These are phyloP conservation scores for Celastrina argiolus DNA, from an alignment of 2,888 invertebrate species.

Conservation along the genomic window DNA sequence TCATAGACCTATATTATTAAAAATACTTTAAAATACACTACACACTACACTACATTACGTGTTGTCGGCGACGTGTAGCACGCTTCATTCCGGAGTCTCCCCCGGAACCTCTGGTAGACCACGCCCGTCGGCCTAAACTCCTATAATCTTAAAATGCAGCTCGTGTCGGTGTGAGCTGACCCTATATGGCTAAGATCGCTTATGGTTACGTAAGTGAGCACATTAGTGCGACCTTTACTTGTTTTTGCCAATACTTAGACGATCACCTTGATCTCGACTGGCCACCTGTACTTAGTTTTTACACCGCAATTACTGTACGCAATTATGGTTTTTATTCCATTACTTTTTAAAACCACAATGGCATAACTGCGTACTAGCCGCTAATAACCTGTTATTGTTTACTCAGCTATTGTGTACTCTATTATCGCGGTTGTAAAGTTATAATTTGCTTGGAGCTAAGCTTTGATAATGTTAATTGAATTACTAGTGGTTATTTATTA, in stretches of 20 bases:
- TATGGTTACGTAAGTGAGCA: neutral
- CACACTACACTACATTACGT: no score
- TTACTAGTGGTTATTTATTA: neutral
- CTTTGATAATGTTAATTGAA: slow-evolving; percentile 8
- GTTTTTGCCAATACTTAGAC: slow-evolving; percentile 21
- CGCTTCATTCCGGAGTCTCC: no score
- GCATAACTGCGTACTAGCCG: neutral
- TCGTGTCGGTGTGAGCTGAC: no score
- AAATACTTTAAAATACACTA: no score
- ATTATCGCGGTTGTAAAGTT: neutral
- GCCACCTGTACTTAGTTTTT: slow-evolving; percentile 20
- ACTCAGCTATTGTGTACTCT: neutral
- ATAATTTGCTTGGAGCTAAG: neutral
- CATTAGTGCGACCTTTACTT: slow-evolving; percentile 7
- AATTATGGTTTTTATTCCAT: neutral
- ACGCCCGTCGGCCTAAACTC: no score
- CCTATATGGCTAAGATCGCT: neutral
- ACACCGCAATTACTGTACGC: neutral
- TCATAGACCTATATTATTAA: no score
- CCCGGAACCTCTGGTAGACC: no score
- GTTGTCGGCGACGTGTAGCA: no score
- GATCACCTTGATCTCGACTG: slow-evolving; percentile 22
- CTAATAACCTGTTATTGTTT: neutral
- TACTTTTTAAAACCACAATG: neutral
- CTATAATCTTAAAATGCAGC: no score